Base-by-base conservation (phyloP, 2,888 invertebrate genomes). In the Fragum whitleyi region DNA sequence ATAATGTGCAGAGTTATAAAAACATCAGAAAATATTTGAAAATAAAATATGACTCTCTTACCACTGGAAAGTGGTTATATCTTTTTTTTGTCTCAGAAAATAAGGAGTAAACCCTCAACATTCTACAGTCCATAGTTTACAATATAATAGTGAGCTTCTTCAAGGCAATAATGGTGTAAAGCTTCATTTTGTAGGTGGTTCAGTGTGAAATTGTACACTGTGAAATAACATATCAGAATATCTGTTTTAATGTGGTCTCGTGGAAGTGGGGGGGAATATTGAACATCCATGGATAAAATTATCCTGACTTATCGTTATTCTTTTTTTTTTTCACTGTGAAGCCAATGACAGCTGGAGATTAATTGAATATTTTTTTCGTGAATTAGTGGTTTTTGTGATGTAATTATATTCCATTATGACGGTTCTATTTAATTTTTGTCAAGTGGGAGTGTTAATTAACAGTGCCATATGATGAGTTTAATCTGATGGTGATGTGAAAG, bases 121-220 rank as follows among this genome's bases (percentile, higher is more conserved):
- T n/a, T n/a, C n/a, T n/a, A n/a, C n/a, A 47, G 47, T 47, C 47
- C 47, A 47, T 47, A 47, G n/a, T 47, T 47, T 47, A 47, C 47
- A 47, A 47, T 47, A 47, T 47, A 16, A 3, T 2, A 9, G 3
- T 19, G 14, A 47, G 47, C 47, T 47, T 47, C n/a, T 47, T n/a
- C 47, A 47, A 47, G 47, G 47, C 47, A 47, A 47, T 19, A 19
- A 47, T 47, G 47, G 47, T 47, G 47, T 47, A 47, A 47, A 47
- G 47, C 47, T 47, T n/a, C 14, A n/a, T 47, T n/a, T 47, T 47
- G 47, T 47, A 47, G 47, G 47, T 19, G 47, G 14, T 47, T 14
- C n/a, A 19, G 47, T 47, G 47, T 47, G 47, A 47, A 47, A 47
- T 47, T 47, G 47, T 47, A 47, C 47, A 47, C 47, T 47, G n/a